Evolutionary conservation across 1,140 invertebrate genomes (phyloP), one percentile per base, ranked within the genome.

Genomic region (Calycopis cecrops): DNA sequence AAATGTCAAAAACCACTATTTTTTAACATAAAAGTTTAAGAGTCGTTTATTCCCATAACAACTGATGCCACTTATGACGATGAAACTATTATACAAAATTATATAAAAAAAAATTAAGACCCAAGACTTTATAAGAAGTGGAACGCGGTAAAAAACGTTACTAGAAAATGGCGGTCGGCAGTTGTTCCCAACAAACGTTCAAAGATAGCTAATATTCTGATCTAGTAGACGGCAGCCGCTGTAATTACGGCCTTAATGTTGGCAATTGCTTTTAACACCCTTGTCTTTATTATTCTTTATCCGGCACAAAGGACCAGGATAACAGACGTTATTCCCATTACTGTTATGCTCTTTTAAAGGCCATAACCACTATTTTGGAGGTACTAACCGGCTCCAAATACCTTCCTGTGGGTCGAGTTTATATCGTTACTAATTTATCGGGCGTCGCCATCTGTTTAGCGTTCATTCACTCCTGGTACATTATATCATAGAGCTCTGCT

Each of bases 361-460:
- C 42, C 21, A 37, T 52, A 50, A 59, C 52, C 51, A 38, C 38
- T 48, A 55, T 28, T 28, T 28, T 28, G 21, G 21, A 28, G 21
- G 21, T 28, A 55, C 55, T 42, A 60, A 56, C 57, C 35, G 55
- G 40, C 52, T 40, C 51, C 56, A 62, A n/a, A n/a, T 62, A 61
- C 60, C 67, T 71, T 78, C 75, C 73, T 57, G 57, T 52, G 62
- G 59, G 61, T 56, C 49, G 57, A 33, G 57, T 54, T 54, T 52
- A 52, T 57, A 48, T 44, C 16, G 52, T 55, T 49, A 65, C 60
- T 65, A 73, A 73, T 69, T 73, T 70, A 70, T 54, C 65, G 75
- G 67, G 63, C 68, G 60, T 59, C 63, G 67, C 57, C 65, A 57
- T 59, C 62, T 60, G 37, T 59, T 53, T 59, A 44, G 52, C 51